Evolutionary conservation across 1,140 invertebrate genomes (phyloP).

Genomic region (Drusus annulatus): DNA sequence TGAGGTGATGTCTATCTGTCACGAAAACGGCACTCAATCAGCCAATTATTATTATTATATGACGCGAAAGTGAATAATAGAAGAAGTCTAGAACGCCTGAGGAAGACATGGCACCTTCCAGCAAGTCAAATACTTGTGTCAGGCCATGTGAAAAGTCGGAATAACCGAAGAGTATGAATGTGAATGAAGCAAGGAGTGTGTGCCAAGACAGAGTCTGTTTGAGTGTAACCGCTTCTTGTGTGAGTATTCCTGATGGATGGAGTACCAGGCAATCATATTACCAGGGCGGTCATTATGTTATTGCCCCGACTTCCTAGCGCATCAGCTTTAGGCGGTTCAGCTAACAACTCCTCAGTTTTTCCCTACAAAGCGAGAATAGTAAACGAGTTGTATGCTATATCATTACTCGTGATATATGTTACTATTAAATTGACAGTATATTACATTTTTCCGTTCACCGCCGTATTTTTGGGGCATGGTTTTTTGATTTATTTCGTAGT

Average conservation of each 20-base stretch:
- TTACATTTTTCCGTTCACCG: conserved; percentile 35
- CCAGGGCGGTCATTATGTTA: conserved; percentile 43
- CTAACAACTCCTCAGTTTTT: conserved; percentile 49
- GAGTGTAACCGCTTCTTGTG: background rate
- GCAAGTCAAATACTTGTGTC: too few relatives aligned
- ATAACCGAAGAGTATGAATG: too few relatives aligned
- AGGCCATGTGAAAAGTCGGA: too few relatives aligned
- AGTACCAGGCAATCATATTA: conserved; percentile 46
- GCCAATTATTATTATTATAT: too few relatives aligned
- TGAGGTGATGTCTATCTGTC: too few relatives aligned
- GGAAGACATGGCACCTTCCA: too few relatives aligned
- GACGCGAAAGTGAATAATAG: too few relatives aligned
- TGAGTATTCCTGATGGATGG: conserved; percentile 23
- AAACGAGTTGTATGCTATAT: conserved; percentile 36
- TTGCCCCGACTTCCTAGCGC: conserved; percentile 35
- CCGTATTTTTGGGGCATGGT: conserved; percentile 10
- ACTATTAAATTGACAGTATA: conserved; percentile 50
- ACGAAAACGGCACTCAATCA: too few relatives aligned
- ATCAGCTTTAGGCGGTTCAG: conserved; percentile 36
- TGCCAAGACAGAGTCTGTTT: too few relatives aligned
- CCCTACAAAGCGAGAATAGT: conserved; percentile 37
- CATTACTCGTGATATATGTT: conserved; percentile 51
- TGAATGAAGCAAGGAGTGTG: too few relatives aligned
- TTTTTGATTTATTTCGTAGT: conserved; percentile 33
- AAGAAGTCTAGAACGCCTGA: too few relatives aligned